phyloP scores from a whole-genome alignment of 2,113 vertebrate genomes.

The human region GRCh38 chr7:1738001-1738500 shows the following conservation, averaged over 20 bases:
- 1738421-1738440: background rate
- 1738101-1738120: background rate
- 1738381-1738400: background rate
- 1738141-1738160: background rate
- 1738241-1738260: background rate
- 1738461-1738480: too few relatives aligned
- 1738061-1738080: too few relatives aligned
- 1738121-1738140: background rate
- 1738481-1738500: too few relatives aligned
- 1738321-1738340: background rate
- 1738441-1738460: background rate
- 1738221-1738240: too few relatives aligned
- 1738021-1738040: background rate
- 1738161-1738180: background rate
- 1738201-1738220: background rate
- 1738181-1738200: background rate
- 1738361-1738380: too few relatives aligned
- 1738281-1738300: accelerated
- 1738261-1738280: background rate
- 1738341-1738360: too few relatives aligned
- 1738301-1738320: background rate
- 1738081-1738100: background rate
- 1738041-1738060: background rate
- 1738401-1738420: too few relatives aligned
- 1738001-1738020: background rate